These are phyloP conservation scores for Polyommatus icarus DNA, from an alignment of 2,888 invertebrate genomes.

Conservation along the genomic window DNA sequence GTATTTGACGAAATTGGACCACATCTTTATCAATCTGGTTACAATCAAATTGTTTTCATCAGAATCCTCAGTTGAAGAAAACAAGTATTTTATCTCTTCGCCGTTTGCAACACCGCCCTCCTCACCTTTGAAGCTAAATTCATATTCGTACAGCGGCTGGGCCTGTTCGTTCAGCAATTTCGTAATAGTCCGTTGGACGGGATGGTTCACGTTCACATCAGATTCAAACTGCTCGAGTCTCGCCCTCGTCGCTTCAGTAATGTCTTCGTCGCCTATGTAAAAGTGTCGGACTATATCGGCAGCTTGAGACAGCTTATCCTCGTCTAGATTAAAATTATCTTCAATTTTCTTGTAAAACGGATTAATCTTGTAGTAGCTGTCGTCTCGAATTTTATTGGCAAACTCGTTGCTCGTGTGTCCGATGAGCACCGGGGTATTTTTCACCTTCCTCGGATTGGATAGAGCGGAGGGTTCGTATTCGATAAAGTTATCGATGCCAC, in stretches of 20 bases:
- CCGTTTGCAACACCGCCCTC: slow-evolving; percentile 55
- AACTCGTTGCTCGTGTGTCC: slow-evolving; percentile 63
- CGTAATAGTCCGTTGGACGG: slow-evolving; percentile 58
- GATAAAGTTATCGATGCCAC: slow-evolving; percentile 64
- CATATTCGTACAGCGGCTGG: slow-evolving; percentile 60
- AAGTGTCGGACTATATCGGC: slow-evolving; percentile 58
- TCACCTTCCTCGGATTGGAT: slow-evolving; percentile 59
- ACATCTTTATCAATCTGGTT: slow-evolving; percentile 60
- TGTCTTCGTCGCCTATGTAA: slow-evolving; percentile 64
- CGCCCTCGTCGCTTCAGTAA: slow-evolving; percentile 50
- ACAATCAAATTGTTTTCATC: slow-evolving; percentile 54
- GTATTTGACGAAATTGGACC: slow-evolving; percentile 70
- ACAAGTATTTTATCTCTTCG: slow-evolving; percentile 63
- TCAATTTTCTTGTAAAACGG: slow-evolving; percentile 59
- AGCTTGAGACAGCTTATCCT: slow-evolving; percentile 49
- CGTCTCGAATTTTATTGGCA: slow-evolving; percentile 44
- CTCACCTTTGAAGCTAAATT: slow-evolving; percentile 60
- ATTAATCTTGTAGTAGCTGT: slow-evolving; percentile 56
- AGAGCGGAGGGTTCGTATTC: slow-evolving; percentile 61
- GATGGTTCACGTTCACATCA: slow-evolving; percentile 64
- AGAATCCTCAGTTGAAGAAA: slow-evolving; percentile 44
- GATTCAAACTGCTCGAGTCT: slow-evolving; percentile 61
- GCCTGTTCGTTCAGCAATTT: slow-evolving; percentile 59
- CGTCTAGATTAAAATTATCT: slow-evolving; percentile 60
- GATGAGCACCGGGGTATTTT: slow-evolving; percentile 62